phyloP scores from a whole-genome alignment of 2,797 vertebrate species.

The Acanthurus leucopareius region DNA sequence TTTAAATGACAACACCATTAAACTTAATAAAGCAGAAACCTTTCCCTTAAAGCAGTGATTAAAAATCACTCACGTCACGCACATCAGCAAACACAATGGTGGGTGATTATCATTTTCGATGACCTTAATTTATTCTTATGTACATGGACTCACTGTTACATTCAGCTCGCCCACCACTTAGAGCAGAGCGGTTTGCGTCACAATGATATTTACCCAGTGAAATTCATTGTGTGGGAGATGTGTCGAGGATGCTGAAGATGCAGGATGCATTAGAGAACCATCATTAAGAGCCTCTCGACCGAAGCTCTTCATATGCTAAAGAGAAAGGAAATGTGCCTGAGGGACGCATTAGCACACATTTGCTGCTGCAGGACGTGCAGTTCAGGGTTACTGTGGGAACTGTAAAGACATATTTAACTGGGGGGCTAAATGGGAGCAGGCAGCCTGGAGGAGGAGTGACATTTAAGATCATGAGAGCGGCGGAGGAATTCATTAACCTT shows the following conservation, averaged over 20 bases:
- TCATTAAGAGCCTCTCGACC: slow-evolving; percentile 56
- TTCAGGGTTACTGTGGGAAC: slow-evolving; percentile 5
- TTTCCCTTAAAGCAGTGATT: slow-evolving; percentile 6
- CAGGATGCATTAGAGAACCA: slow-evolving; percentile 40
- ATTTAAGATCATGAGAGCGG: slow-evolving; percentile 42
- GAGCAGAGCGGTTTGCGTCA: slow-evolving; percentile 46
- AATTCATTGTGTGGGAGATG: slow-evolving; percentile 59
- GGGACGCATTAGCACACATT: slow-evolving; percentile 22
- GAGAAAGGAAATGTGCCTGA: slow-evolving; percentile 12
- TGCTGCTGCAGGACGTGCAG: not conserved
- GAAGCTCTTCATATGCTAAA: slow-evolving; percentile 70
- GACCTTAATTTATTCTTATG: slow-evolving; percentile 33
- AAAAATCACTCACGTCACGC: slow-evolving; percentile 28
- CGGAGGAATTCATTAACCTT: slow-evolving; percentile 64
- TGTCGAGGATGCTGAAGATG: slow-evolving; percentile 47
- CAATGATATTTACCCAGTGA: slow-evolving; percentile 42
- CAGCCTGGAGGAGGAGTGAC: slow-evolving; percentile 28
- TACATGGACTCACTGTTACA: slow-evolving; percentile 22
- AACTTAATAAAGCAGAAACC: slow-evolving; percentile 10
- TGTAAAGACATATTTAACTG: slow-evolving; percentile 10
- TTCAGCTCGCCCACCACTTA: slow-evolving; percentile 24
- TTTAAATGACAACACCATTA: no score
- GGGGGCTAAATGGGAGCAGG: slow-evolving; percentile 17
- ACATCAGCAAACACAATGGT: slow-evolving; percentile 26
- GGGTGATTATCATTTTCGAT: slow-evolving; percentile 51